Conservation (phyloP, 2,113 vertebrate species). For the Hypocryptadius cinnamomeus region DNA sequence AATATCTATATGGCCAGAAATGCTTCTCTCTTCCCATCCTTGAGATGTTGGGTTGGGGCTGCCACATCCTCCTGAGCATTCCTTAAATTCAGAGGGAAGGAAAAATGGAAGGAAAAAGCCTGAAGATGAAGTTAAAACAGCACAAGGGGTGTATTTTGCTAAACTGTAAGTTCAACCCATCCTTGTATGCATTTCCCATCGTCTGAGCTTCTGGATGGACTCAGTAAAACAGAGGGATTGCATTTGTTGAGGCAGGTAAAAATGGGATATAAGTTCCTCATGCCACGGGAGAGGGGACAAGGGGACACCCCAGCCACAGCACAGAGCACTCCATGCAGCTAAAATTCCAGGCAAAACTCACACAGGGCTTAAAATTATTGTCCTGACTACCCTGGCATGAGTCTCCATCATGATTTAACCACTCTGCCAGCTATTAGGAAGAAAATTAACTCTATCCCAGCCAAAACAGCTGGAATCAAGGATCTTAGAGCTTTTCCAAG, state of each 20-base stretch:
- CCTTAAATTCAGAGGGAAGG: neutral
- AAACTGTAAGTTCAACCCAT: neutral
- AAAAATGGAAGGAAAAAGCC: neutral
- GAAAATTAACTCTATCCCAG: neutral
- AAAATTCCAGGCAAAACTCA: neutral
- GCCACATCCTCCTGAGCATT: neutral
- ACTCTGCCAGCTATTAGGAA: neutral
- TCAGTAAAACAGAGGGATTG: neutral
- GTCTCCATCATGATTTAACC: neutral
- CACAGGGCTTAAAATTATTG: neutral
- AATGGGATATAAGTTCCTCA: neutral
- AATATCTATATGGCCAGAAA: neutral
- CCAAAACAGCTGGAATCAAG: neutral
- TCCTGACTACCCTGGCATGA: neutral
- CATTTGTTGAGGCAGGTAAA: neutral
- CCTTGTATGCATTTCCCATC: neutral
- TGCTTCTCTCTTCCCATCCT: neutral
- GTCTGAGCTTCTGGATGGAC: neutral
- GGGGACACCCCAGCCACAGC: neutral
- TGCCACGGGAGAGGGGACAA: fast-evolving
- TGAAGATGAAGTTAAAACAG: neutral
- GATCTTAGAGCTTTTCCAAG: neutral
- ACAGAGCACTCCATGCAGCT: fast-evolving
- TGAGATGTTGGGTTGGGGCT: neutral
- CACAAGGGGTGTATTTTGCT: neutral